These are phyloP conservation scores for Micronycteris hirsuta DNA, from an alignment of 2,113 vertebrate genomes.

Conservation along the genomic window DNA sequence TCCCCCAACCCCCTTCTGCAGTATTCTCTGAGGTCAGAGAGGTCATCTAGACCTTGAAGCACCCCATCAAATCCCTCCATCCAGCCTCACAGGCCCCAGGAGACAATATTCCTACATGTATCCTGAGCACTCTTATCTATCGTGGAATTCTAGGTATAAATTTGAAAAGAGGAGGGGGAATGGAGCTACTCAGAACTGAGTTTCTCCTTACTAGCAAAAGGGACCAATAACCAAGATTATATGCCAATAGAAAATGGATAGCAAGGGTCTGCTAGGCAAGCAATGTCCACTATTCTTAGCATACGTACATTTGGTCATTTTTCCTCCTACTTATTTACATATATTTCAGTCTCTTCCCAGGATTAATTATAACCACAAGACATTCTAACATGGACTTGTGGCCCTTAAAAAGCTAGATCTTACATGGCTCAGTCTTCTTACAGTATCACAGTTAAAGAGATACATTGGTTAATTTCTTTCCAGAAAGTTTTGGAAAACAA, in stretches of 20 bases:
- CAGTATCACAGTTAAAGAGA: not conserved
- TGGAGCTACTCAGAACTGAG: not conserved
- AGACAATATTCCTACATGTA: not conserved
- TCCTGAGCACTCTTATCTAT: not conserved
- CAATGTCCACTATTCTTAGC: not conserved
- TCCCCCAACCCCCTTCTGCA: not conserved
- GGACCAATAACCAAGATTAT: not conserved
- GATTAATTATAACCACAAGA: not conserved
- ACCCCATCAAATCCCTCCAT: not conserved
- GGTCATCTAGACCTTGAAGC: not conserved
- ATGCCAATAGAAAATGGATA: not conserved
- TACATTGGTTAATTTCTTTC: not conserved
- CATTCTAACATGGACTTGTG: not conserved
- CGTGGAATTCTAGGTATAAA: not conserved
- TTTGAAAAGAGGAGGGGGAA: not conserved
- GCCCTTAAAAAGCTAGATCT: not conserved
- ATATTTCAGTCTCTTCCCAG: not conserved
- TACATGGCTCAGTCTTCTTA: not conserved
- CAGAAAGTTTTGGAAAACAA: not conserved
- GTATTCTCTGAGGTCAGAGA: not conserved
- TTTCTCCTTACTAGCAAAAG: not conserved
- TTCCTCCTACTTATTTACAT: not conserved
- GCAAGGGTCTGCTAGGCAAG: not conserved
- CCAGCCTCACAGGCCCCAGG: not conserved
- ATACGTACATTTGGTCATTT: not conserved